Evolutionary conservation across 1,140 invertebrate species (phyloP), one percentile per base, ranked within the genome.

Genomic region (Caenorhabditis brenneri): DNA sequence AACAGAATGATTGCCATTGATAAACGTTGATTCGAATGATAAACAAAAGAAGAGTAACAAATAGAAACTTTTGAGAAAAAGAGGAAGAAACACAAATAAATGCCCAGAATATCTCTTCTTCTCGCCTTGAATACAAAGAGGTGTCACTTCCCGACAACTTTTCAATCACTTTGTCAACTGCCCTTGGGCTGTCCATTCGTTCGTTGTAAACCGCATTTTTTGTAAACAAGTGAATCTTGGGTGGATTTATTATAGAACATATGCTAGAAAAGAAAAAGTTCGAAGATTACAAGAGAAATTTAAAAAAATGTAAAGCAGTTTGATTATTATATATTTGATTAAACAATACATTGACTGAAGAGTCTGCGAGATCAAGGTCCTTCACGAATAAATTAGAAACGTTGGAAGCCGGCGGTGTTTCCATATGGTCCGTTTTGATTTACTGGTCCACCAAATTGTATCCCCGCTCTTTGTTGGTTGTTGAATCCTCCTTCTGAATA

Each of bases 91-190:
- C 19, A 65, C 16, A 65, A 16, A 65, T n/a, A 65, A 19, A 29
- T 5, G 5, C 16, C 4, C 29, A 19, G 31, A 58, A 58, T 58
- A 58, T 58, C 53, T 58, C 39, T 29, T 29, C 29, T 29, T 36
- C 58, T 65, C 31, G 1, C 7, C 58, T n/a, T 36, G 58, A 65
- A 65, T 65, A 65, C 29, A 16, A 36, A 65, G 58, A 74, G 36
- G 36, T 29, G 10, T 55, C 53, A 27, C 22, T 33, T 19, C 36
- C 5, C 22, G 36, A 42, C 36, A 42, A 12, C 24, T 10, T 42
- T 42, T 24, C 65, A 74, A 74, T 74, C 65, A 74, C 27, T 74
- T 74, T 74, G 65, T 42, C 65, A 74, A 74, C 65, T 74, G 65
- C 12, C 58, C 29, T 65, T 36, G n/a, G 36, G 36, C 22, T 6